phyloP scores from a whole-genome alignment of 2,113 vertebrate species.

The Egretta garzetta region DNA sequence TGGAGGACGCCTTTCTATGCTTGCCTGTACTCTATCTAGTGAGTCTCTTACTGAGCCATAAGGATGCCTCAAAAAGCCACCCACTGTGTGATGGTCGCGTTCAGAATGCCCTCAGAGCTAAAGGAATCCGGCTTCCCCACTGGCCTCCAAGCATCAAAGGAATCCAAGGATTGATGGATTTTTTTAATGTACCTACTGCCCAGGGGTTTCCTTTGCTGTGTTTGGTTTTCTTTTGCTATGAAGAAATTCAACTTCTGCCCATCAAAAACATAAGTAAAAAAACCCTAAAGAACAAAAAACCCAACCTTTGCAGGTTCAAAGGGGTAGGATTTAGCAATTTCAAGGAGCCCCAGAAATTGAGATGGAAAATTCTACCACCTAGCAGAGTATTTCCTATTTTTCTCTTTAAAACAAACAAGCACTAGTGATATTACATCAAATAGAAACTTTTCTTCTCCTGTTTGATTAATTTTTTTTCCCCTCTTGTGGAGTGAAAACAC shows the following conservation, averaged over 20 bases:
- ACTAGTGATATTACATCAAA: neutral
- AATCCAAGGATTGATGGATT: neutral
- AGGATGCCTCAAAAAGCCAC: neutral
- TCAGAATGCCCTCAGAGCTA: neutral
- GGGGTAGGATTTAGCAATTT: neutral
- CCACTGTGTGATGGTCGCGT: neutral
- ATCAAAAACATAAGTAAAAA: neutral
- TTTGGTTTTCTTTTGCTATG: neutral
- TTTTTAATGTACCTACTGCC: neutral
- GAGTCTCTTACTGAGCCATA: neutral
- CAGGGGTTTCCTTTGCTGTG: neutral
- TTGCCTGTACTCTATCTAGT: rapidly evolving
- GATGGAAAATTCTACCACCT: neutral
- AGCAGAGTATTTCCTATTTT: neutral
- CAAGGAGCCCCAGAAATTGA: neutral
- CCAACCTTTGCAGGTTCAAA: neutral
- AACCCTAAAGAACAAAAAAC: no score
- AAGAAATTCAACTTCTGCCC: neutral
- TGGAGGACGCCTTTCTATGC: neutral
- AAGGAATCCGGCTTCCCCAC: neutral
- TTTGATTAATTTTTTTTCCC: neutral
- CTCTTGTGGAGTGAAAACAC: neutral
- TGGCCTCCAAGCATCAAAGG: neutral
- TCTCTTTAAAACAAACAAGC: neutral
- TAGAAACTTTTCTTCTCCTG: neutral